Base-by-base conservation (phyloP, 2,113 vertebrate species). In the Notarius quadriscutis region DNA sequence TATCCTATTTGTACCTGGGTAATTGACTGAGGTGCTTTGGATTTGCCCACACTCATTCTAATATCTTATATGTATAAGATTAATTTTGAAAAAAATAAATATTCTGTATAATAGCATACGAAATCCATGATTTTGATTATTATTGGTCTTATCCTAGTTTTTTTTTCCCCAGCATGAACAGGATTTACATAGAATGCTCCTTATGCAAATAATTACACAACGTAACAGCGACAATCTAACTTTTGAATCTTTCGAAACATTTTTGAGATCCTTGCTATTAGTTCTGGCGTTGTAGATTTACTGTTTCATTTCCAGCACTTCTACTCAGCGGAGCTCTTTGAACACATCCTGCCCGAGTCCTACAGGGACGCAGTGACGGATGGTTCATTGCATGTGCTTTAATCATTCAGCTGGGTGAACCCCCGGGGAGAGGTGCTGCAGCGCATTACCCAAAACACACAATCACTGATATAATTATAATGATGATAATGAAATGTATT, bases 401-500 rank as follows among this genome's bases (percentile, higher is more conserved):
- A 95, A 95, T 95, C 94, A 95, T 94, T 93, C 93, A 93, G 94
- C 93, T 92, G 91, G 90, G 89, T 92, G 90, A 89, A 93, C 94
- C 94, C 79, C 94, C 80, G 87, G 93, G 93, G 94, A 90, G 88
- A 90, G 90, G 91, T 93, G 94, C 94, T 94, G 93, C 92, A 91
- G 92, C 91, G 91, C 88, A 92, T 95, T 94, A 95, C 93, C 90
- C 67, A 90, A 89, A 92, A 94, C 94, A 94, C 94, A 92, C 94
- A 94, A 94, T 95, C 94, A 95, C 92, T 91, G 93, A 92, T 93
- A 94, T 94, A 93, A 95, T 95, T 94, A 94, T 93, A 91, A 93
- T 93, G 93, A 94, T 93, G 93, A 94, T 95, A 95, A 96, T 95
- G 94, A 95, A 95, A 95, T 94, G 95, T 94, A 95, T 95, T 95